Conservation (phyloP, 2,888 invertebrate genomes). For the Leucophenga montana region DNA sequence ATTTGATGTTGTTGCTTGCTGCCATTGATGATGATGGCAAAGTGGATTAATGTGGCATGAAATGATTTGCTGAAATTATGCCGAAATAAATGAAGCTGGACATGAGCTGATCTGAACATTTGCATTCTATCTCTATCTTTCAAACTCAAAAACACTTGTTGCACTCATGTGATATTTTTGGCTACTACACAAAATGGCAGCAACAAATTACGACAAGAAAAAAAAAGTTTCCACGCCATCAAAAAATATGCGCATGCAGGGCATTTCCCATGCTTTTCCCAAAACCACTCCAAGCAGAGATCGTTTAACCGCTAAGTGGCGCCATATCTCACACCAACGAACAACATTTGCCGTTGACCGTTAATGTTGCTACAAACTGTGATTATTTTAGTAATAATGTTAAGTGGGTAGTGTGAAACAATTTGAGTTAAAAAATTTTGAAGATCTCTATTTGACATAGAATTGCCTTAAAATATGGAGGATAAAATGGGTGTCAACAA, state of each 20-base stretch:
- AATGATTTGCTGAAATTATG: constrained; percentile 49
- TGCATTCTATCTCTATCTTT: not conserved
- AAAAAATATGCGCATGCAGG: constrained; percentile 50
- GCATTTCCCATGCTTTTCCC: constrained; percentile 65
- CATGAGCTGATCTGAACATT: not conserved
- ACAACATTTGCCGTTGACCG: not conserved
- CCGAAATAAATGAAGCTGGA: constrained; percentile 13
- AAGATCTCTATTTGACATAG: too few relatives aligned
- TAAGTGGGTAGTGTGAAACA: too few relatives aligned
- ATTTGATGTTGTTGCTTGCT: constrained; percentile 4
- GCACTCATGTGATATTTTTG: not conserved
- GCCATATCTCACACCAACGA: not conserved
- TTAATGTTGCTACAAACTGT: too few relatives aligned
- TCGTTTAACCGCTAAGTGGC: constrained; percentile 6
- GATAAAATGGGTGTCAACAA: too few relatives aligned
- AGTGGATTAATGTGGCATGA: constrained; percentile 53
- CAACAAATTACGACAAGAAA: constrained; percentile 5
- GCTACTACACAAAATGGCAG: constrained; percentile 4
- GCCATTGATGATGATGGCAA: constrained; percentile 46
- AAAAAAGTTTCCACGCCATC: not conserved
- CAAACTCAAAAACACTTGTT: not conserved
- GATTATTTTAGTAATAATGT: too few relatives aligned
- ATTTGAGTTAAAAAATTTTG: too few relatives aligned
- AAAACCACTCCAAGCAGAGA: constrained; percentile 44
- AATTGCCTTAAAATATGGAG: too few relatives aligned